phyloP scores from a whole-genome alignment of 2,888 invertebrate genomes.

The Drosophila lacicola region DNA sequence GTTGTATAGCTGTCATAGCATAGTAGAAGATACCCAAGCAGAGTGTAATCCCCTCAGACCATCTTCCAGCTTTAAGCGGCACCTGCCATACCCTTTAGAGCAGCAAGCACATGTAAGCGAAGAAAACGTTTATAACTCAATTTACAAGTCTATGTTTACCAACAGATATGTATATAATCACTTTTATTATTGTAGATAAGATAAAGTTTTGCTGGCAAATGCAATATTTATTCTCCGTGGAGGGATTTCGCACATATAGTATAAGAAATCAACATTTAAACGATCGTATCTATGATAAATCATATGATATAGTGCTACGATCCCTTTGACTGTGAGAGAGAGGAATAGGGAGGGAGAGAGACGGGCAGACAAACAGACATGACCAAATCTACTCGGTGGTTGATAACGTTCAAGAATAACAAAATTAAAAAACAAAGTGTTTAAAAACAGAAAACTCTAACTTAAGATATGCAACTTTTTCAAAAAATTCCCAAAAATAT shows the following conservation, averaged over 20 bases:
- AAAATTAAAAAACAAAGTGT: not conserved
- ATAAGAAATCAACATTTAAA: too few relatives aligned
- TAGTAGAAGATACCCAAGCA: conserved; percentile 27
- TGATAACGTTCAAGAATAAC: not conserved
- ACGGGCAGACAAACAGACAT: too few relatives aligned
- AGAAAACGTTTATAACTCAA: conserved; percentile 7
- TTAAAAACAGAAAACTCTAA: not conserved
- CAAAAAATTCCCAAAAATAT: not conserved
- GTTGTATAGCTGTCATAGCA: conserved; percentile 57
- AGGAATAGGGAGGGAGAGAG: too few relatives aligned
- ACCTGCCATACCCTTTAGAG: conserved; percentile 16
- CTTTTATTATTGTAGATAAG: not conserved
- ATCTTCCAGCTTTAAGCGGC: conserved; percentile 1
- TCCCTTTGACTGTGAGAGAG: too few relatives aligned
- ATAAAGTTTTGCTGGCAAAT: not conserved
- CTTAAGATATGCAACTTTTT: not conserved
- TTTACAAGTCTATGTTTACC: conserved; percentile 4
- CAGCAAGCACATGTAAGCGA: not conserved
- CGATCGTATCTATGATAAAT: too few relatives aligned
- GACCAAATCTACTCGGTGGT: too few relatives aligned
- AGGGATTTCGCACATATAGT: too few relatives aligned
- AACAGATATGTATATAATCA: not conserved
- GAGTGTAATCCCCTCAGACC: not conserved
- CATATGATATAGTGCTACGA: too few relatives aligned
- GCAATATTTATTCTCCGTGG: not conserved